phyloP scores from a whole-genome alignment of 2,113 vertebrate genomes.

The Bos javanicus region DNA sequence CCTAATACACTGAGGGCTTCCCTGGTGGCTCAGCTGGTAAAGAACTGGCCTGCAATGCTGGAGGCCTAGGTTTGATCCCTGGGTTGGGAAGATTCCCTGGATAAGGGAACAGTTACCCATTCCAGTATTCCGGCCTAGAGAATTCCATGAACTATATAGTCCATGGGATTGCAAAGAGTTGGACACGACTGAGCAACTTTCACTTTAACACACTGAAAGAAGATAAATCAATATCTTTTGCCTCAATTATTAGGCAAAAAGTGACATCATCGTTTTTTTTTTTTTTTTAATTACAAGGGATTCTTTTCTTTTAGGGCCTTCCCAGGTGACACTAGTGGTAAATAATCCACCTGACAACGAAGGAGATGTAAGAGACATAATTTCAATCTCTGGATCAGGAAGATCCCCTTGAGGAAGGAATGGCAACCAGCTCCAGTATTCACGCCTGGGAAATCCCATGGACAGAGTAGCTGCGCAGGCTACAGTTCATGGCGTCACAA shows the following conservation, averaged over 20 bases:
- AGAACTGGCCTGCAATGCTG: not conserved
- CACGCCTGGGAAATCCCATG: not conserved
- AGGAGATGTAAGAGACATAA: not conserved
- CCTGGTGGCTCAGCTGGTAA: not conserved
- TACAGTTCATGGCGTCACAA: not conserved
- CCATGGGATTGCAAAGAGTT: fast-evolving
- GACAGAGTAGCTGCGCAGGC: fast-evolving
- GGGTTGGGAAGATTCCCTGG: not conserved
- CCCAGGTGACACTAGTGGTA: not conserved
- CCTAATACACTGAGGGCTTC: not conserved
- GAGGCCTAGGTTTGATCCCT: not conserved
- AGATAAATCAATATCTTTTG: not conserved
- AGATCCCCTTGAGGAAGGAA: not conserved
- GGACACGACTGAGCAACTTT: not conserved
- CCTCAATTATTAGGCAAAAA: not conserved
- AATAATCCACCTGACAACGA: not conserved
- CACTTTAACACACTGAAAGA: not conserved
- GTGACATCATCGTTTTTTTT: not conserved
- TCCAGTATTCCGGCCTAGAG: not conserved
- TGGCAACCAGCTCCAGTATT: not conserved
- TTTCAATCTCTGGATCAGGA: not conserved
- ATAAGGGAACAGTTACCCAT: not conserved
- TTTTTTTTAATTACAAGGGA: not conserved
- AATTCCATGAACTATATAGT: not conserved
- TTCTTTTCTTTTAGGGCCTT: not conserved